A percentile compares a stretch with the other conserved stretches of the same genome.
Conservation (phyloP, 2,797 vertebrate genomes). For the Distichodus sexfasciatus region DNA sequence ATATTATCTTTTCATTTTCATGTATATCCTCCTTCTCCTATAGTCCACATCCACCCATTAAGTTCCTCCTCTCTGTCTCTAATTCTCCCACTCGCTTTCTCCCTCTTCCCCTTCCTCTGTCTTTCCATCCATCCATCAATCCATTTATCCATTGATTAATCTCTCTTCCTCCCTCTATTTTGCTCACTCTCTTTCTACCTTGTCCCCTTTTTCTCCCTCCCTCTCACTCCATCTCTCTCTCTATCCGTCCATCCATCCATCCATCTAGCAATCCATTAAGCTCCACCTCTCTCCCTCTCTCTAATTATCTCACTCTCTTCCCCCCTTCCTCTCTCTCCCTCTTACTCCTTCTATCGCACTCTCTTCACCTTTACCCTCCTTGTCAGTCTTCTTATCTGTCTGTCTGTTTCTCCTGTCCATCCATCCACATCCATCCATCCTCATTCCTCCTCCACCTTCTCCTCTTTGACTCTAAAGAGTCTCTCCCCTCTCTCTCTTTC, state of each 20-base stretch:
- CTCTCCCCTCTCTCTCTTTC: conserved; percentile 10
- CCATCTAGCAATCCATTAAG: too few species aligned
- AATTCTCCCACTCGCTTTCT: conserved; percentile 2
- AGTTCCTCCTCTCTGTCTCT: conserved; percentile 13
- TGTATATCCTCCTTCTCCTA: too few species aligned
- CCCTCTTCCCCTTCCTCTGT: conserved; percentile 4
- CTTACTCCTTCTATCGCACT: conserved; percentile 22
- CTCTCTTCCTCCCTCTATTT: conserved; percentile 6
- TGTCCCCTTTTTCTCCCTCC: background rate
- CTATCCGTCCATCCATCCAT: conserved; percentile 3
- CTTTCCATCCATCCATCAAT: background rate
- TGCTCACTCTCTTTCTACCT: background rate
- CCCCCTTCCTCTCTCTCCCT: conserved; percentile 38
- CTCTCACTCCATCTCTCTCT: conserved; percentile 12
- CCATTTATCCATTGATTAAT: background rate
- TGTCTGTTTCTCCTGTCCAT: background rate
- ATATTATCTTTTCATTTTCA: too few species aligned
- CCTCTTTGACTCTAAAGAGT: conserved; percentile 3
- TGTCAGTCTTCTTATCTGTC: background rate
- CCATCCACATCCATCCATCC: too few species aligned
- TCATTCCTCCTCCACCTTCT: background rate
- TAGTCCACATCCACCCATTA: too few species aligned
- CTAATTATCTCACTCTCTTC: conserved; percentile 45
- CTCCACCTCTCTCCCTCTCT: background rate
- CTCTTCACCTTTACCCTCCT: conserved; percentile 36